Percentiles rank a stretch among this genome's conserved stretches.
These are phyloP conservation scores for Leptatherina wallacei DNA, from an alignment of 2,797 vertebrate genomes.

Conservation along the genomic window DNA sequence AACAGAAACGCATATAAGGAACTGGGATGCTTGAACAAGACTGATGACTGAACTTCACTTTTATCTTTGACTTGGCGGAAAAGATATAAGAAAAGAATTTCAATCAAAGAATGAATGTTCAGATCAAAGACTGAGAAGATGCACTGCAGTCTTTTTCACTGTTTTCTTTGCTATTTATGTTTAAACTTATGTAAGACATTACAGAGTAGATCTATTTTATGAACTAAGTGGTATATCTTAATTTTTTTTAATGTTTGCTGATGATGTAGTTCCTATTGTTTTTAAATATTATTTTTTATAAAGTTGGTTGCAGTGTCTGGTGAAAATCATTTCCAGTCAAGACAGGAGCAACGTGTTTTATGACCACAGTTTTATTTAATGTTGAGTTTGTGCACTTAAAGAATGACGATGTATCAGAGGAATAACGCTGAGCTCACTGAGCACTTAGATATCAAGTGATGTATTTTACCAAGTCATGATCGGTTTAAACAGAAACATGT, in stretches of 20 bases:
- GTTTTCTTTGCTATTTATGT: slow-evolving; percentile 38
- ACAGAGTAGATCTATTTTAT: slow-evolving; percentile 37
- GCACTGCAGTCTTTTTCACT: slow-evolving; percentile 56
- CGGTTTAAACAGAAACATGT: not conserved
- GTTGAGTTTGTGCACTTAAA: slow-evolving; percentile 22
- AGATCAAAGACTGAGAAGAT: slow-evolving; percentile 24
- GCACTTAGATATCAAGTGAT: not conserved
- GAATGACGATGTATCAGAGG: slow-evolving; percentile 1
- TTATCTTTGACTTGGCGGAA: not conserved
- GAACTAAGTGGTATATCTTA: slow-evolving; percentile 13
- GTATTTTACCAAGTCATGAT: not conserved
- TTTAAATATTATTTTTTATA: slow-evolving; percentile 2
- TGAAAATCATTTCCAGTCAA: slow-evolving; percentile 26
- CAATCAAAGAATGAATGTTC: slow-evolving; percentile 38
- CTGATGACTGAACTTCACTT: not conserved
- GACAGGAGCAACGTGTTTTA: not conserved
- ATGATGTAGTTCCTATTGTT: slow-evolving; percentile 27
- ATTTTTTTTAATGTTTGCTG: slow-evolving; percentile 10
- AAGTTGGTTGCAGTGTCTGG: slow-evolving; percentile 19
- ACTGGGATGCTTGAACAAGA: slow-evolving; percentile 6
- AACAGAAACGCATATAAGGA: slow-evolving; percentile 1
- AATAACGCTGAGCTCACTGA: not conserved
- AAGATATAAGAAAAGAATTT: not conserved
- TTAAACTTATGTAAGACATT: slow-evolving; percentile 8
- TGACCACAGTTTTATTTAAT: not conserved